These are phyloP conservation scores for Casuarius casuarius DNA, from an alignment of 2,113 vertebrate genomes.

Conservation along the genomic window DNA sequence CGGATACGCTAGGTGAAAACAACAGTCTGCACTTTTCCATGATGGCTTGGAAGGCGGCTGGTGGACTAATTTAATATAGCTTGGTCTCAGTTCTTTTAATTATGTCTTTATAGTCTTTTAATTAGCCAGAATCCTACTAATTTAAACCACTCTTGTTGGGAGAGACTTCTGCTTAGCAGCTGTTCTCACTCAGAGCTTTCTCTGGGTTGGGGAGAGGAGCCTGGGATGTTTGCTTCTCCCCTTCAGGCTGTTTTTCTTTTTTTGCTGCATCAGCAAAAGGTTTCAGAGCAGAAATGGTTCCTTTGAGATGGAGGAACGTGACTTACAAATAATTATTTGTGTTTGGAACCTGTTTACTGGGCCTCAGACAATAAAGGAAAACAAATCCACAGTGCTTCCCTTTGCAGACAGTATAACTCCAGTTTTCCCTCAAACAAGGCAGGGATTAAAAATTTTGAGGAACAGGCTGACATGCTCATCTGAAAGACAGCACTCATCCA, in stretches of 20 bases:
- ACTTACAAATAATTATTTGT: conserved; percentile 59
- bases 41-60: conserved; percentile 3
- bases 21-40: not conserved
- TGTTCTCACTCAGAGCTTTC: conserved; percentile 59
- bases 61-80: conserved; percentile 54
- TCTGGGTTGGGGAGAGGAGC: conserved; percentile 20
- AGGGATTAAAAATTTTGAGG: not conserved
- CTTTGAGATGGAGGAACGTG: conserved; percentile 55
- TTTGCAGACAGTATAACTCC: not conserved
- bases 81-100: conserved; percentile 66
- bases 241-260: conserved; percentile 61
- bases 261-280: conserved; percentile 65
- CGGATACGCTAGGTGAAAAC: not conserved
- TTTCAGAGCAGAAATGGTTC: conserved; percentile 26
- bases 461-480: not conserved
- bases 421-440: not conserved
- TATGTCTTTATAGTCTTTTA: conserved; percentile 72
- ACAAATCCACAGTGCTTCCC: not conserved
- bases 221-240: conserved; percentile 36
- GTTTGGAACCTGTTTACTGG: conserved; percentile 34
- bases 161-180: conserved; percentile 67
- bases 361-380: conserved; percentile 26
- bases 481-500: not conserved
- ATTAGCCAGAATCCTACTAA: conserved; percentile 71
- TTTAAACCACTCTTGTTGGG: conserved; percentile 56